A percentile compares a stretch with the other conserved stretches of the same genome.
These are phyloP conservation scores for Anastrepha obliqua DNA, from an alignment of 1,140 invertebrate genomes.

Conservation along the genomic window DNA sequence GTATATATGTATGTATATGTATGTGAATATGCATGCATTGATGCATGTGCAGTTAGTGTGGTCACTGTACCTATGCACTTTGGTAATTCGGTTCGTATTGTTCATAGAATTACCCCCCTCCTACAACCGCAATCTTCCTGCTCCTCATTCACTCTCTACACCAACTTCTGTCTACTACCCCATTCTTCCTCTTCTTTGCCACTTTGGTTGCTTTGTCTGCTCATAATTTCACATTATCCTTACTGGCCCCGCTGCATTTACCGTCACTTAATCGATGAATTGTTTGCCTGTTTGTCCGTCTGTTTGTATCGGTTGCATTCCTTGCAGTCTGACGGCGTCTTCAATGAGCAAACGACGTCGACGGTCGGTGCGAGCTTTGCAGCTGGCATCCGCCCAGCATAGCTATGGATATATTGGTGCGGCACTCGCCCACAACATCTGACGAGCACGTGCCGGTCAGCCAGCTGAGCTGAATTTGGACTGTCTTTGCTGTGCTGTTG, in stretches of 20 bases:
- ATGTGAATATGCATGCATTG: not conserved
- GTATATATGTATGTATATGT: too few relatives aligned
- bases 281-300: not conserved
- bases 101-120: not conserved
- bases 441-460: conserved; percentile 26
- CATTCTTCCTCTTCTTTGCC: not conserved
- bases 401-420: not conserved
- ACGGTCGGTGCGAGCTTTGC: not conserved
- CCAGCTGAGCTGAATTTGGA: not conserved
- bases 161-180: not conserved
- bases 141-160: not conserved
- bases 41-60: not conserved
- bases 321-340: conserved; percentile 11
- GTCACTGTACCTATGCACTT: not conserved
- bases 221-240: conserved; percentile 40
- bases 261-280: not conserved
- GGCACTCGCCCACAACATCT: not conserved
- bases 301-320: conserved; percentile 6
- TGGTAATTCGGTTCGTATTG: not conserved
- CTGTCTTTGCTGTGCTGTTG: not conserved
- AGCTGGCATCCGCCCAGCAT: not conserved
- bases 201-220: not conserved
- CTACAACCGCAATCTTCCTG: not conserved
- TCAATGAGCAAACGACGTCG: not conserved
- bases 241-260: too few relatives aligned